phyloP scores from a whole-genome alignment of 23 tunicate species.

The Ascidia mentula region DNA sequence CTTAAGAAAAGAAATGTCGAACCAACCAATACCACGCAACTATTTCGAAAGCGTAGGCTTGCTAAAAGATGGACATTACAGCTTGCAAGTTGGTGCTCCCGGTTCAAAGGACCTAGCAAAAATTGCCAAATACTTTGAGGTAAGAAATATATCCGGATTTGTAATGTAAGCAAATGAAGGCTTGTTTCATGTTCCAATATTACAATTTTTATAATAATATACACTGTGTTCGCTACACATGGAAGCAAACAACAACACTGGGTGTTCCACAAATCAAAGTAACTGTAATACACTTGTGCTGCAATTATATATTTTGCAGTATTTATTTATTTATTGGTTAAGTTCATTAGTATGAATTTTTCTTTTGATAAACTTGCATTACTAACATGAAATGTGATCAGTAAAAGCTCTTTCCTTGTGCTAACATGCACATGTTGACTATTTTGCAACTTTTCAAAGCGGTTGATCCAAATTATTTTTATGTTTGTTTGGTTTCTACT shows the following conservation, averaged over 20 bases:
- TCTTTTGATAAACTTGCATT: no score
- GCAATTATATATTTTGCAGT: no score
- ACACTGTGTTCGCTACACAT: not conserved
- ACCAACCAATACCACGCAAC: slow-evolving; percentile 26
- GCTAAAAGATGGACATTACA: slow-evolving; percentile 30
- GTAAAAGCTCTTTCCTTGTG: no score
- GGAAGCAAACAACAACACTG: not conserved
- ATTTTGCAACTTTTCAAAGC: no score
- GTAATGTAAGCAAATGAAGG: not conserved
- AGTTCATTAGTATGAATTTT: no score
- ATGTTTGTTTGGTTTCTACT: no score
- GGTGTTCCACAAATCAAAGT: not conserved
- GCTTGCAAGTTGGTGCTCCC: slow-evolving; percentile 84
- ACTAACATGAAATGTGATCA: no score
- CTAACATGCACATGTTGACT: no score
- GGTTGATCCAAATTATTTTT: no score
- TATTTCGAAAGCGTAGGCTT: slow-evolving; percentile 47
- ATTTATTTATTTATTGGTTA: no score
- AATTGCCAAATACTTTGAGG: slow-evolving; percentile 49
- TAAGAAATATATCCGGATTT: not conserved
- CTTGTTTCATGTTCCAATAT: not conserved
- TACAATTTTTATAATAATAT: not conserved
- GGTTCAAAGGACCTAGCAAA: slow-evolving; percentile 31
- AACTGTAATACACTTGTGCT: no score
- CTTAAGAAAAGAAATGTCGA: not conserved